Percentiles rank a stretch among this genome's conserved stretches.
phyloP scores from a whole-genome alignment of 2,888 invertebrate genomes.

The Drosophila borealis region DNA sequence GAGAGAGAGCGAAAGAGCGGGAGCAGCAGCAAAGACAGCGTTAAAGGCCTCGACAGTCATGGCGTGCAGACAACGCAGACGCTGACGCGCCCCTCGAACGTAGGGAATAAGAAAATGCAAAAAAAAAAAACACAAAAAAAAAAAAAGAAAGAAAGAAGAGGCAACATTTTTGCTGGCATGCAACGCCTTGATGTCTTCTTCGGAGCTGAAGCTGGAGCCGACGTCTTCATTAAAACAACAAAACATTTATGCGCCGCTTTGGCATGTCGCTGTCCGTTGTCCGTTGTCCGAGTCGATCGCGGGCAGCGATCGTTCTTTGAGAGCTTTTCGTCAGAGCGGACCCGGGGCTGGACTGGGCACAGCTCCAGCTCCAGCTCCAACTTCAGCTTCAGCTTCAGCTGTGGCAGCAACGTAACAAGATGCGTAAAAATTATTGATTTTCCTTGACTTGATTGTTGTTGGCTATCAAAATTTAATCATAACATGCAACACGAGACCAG shows the following conservation, averaged over 20 bases:
- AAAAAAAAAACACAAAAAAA: conserved; percentile 14
- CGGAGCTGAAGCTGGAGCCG: conserved; percentile 32
- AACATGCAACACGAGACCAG: conserved; percentile 67
- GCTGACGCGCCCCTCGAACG: conserved; percentile 75
- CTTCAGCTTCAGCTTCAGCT: conserved; percentile 3
- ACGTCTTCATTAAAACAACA: conserved; percentile 83
- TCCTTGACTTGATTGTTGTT: conserved; percentile 80
- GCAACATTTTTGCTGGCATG: conserved; percentile 75
- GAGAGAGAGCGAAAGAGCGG: conserved; percentile 10
- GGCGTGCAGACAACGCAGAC: conserved; percentile 73
- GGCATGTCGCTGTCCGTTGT: conserved; percentile 57
- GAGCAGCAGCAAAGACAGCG: conserved; percentile 6
- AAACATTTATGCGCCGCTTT: conserved; percentile 82
- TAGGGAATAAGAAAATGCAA: conserved; percentile 40
- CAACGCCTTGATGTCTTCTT: conserved; percentile 79
- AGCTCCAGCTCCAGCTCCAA: conserved; percentile 2
- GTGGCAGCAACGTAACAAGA: conserved; percentile 76
- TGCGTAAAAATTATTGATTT: conserved; percentile 84
- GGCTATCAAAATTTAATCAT: conserved; percentile 82
- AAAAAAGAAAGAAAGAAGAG: conserved; percentile 25
- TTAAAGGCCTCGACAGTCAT: conserved; percentile 48
- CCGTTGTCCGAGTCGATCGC: conserved; percentile 56
- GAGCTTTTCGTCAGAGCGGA: conserved; percentile 63
- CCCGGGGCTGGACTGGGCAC: no score
- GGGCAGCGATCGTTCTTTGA: conserved; percentile 55